These are phyloP conservation scores for Gadopsis bispinosus DNA, from an alignment of 2,797 vertebrate species.

Conservation along the genomic window DNA sequence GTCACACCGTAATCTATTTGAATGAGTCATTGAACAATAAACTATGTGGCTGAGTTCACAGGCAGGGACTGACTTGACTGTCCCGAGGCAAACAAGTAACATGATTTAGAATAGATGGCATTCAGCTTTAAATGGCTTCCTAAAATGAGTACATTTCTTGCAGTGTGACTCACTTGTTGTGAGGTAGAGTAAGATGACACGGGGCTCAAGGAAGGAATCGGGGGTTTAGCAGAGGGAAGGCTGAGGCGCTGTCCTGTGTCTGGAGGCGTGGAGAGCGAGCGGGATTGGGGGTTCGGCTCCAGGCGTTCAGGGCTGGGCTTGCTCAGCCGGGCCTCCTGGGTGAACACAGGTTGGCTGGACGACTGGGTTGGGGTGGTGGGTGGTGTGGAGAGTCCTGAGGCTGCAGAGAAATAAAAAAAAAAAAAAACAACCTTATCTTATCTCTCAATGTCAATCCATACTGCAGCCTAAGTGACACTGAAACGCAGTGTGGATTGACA, in stretches of 20 bases:
- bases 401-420: constrained; percentile 72
- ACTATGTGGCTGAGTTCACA: neutral
- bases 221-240: constrained; percentile 86
- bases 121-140: constrained; percentile 1
- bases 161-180: constrained; percentile 88
- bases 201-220: constrained; percentile 75
- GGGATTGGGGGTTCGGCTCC: constrained; percentile 85
- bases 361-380: constrained; percentile 94
- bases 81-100: neutral
- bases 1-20: neutral
- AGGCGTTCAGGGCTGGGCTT: constrained; percentile 88
- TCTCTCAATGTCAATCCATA: constrained; percentile 19
- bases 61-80: neutral
- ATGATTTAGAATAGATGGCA: neutral
- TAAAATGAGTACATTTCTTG: neutral
- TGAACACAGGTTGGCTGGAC: constrained; percentile 89
- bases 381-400: constrained; percentile 91
- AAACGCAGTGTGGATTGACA: constrained; percentile 20
- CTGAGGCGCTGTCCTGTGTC: constrained; percentile 90
- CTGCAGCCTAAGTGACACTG: constrained; percentile 7
- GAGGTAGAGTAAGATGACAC: constrained; percentile 87
- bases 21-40: neutral
- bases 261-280: constrained; percentile 88
- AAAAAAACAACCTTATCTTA: constrained; percentile 3
- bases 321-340: constrained; percentile 87